phyloP scores from a whole-genome alignment of 2,888 invertebrate species.

The Microctonus hyperodae region DNA sequence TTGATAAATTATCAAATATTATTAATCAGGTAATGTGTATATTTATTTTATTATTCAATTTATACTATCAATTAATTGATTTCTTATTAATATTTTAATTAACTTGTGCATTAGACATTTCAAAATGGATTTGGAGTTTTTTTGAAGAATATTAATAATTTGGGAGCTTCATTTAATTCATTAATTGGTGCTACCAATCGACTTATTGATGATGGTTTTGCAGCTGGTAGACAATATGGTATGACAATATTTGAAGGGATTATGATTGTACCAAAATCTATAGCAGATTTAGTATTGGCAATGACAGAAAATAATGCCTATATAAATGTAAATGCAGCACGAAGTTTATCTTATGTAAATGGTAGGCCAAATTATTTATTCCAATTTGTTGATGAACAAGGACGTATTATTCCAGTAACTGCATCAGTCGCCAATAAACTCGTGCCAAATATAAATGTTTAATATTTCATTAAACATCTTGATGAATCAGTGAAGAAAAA shows the following conservation, averaged over 20 bases:
- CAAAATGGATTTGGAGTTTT: neutral
- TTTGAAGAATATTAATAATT: neutral
- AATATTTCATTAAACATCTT: too few species aligned
- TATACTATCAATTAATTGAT: too few species aligned
- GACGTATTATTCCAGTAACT: neutral
- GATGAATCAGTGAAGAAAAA: too few species aligned
- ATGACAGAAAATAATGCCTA: neutral
- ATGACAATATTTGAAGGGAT: neutral
- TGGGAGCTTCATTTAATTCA: too few species aligned
- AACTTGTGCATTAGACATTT: neutral
- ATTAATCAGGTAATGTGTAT: neutral
- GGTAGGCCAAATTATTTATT: neutral
- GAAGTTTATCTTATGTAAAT: neutral
- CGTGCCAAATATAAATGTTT: neutral
- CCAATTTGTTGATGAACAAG: neutral
- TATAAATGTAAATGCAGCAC: neutral
- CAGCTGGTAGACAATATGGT: neutral
- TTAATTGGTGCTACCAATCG: neutral
- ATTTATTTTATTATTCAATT: too few species aligned
- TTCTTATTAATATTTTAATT: too few species aligned
- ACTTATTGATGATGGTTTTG: neutral
- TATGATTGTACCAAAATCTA: neutral
- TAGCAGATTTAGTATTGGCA: neutral
- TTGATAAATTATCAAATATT: neutral
- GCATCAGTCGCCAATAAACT: neutral